phyloP scores from a whole-genome alignment of 1,140 invertebrate genomes.

The Papilio xuthus region DNA sequence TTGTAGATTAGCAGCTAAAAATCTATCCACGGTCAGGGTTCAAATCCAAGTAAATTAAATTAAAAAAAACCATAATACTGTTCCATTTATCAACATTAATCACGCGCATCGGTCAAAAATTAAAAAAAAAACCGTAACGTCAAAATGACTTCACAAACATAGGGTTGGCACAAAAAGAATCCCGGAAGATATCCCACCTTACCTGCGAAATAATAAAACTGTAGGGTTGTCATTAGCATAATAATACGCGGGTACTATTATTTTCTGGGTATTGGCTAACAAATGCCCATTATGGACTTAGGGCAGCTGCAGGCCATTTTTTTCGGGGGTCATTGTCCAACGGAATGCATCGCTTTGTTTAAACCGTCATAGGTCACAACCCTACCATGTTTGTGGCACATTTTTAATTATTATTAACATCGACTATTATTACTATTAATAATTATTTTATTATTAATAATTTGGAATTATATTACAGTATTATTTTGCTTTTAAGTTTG shows the following conservation, averaged over 20 bases:
- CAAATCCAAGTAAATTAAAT: not conserved
- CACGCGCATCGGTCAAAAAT: slow-evolving; percentile 64
- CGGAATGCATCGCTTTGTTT: slow-evolving; percentile 42
- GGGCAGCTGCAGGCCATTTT: slow-evolving; percentile 72
- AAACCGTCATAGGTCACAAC: slow-evolving; percentile 40
- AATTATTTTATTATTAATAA: not conserved
- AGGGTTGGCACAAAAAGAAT: slow-evolving; percentile 50
- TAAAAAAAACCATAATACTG: slow-evolving; percentile 42
- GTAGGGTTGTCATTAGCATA: slow-evolving; percentile 69
- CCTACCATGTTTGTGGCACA: slow-evolving; percentile 34
- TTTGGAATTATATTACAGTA: not conserved
- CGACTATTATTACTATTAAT: not conserved
- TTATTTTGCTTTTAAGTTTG: not conserved
- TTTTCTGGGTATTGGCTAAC: slow-evolving; percentile 72
- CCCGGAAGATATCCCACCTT: slow-evolving; percentile 62
- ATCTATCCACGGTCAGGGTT: not conserved
- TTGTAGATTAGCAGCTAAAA: not conserved
- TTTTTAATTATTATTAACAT: slow-evolving; percentile 22
- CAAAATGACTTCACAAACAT: slow-evolving; percentile 51
- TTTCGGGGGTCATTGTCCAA: slow-evolving; percentile 68
- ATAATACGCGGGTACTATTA: slow-evolving; percentile 74
- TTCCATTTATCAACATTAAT: slow-evolving; percentile 73
- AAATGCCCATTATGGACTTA: slow-evolving; percentile 53
- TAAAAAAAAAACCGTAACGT: slow-evolving; percentile 54
- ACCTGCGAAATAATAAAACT: slow-evolving; percentile 73